Percentiles rank a stretch among this genome's conserved stretches.
Evolutionary conservation across 2,113 vertebrate genomes (phyloP).

Genomic region (Lagopus leucura): DNA sequence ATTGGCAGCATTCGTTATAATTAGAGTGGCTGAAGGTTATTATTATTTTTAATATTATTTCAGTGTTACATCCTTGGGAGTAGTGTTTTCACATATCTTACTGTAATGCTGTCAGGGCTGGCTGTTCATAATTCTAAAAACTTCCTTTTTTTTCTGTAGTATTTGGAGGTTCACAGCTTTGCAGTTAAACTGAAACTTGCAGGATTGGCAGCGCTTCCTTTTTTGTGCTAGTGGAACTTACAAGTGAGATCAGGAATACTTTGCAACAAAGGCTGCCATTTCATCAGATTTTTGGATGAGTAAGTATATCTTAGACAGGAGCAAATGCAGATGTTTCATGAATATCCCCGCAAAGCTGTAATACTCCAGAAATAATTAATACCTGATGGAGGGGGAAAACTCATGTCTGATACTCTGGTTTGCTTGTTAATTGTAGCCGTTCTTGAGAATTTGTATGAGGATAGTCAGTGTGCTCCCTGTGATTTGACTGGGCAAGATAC

Average conservation of each 20-base stretch:
- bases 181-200: neutral
- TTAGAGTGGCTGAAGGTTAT: neutral
- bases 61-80: neutral
- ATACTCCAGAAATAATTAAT: neutral
- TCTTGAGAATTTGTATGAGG: neutral
- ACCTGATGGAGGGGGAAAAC: neutral
- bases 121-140: neutral
- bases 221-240: neutral
- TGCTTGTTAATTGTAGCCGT: neutral
- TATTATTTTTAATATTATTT: neutral
- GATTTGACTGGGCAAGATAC: neutral
- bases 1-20: neutral
- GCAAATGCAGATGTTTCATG: neutral
- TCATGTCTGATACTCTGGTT: neutral
- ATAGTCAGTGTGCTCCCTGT: neutral
- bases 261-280: neutral
- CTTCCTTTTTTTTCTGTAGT: neutral
- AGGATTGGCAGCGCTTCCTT: neutral
- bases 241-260: neutral
- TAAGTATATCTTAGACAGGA: neutral
- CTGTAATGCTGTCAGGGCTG: neutral
- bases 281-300: neutral
- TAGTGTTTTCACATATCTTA: neutral
- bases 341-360: neutral
- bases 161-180: too few relatives aligned